These are phyloP conservation scores for Bagarius yarrelli DNA, from an alignment of 2,113 vertebrate genomes.

Conservation along the genomic window DNA sequence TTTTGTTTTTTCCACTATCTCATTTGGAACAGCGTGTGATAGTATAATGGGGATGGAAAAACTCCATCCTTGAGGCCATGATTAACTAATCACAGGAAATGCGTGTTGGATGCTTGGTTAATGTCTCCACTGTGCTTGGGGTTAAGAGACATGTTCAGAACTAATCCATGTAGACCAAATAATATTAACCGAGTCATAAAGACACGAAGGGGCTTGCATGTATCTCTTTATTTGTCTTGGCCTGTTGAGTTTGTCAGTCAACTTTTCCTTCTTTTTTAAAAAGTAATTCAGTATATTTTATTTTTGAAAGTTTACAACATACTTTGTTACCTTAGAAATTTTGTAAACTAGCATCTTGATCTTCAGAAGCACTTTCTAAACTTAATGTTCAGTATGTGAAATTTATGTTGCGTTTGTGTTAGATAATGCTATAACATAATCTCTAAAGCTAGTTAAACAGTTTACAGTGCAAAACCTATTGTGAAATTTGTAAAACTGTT, in stretches of 20 bases:
- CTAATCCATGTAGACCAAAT: neutral
- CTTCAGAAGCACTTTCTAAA: neutral
- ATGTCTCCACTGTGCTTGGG: constrained; percentile 14
- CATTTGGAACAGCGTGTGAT: neutral
- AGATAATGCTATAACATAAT: neutral
- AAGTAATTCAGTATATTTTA: too few relatives aligned
- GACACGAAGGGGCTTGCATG: neutral
- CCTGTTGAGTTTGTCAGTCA: neutral
- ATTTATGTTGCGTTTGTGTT: neutral
- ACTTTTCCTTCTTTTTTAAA: neutral
- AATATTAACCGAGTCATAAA: constrained; percentile 20
- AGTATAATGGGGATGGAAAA: neutral
- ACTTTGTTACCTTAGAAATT: neutral
- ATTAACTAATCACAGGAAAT: neutral
- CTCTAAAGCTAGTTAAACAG: constrained; percentile 14
- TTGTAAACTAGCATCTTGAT: neutral
- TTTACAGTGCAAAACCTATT: neutral
- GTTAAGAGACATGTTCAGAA: constrained; percentile 3
- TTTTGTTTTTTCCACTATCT: neutral
- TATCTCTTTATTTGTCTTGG: neutral
- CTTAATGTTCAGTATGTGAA: neutral
- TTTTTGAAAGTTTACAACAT: neutral
- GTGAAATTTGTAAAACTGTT: neutral
- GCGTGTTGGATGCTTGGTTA: constrained; percentile 12
- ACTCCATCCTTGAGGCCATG: neutral